A percentile compares a stretch with the other conserved stretches of the same genome.
Evolutionary conservation across 2,888 invertebrate genomes (phyloP).

Genomic region (Trachelus iudaicus): DNA sequence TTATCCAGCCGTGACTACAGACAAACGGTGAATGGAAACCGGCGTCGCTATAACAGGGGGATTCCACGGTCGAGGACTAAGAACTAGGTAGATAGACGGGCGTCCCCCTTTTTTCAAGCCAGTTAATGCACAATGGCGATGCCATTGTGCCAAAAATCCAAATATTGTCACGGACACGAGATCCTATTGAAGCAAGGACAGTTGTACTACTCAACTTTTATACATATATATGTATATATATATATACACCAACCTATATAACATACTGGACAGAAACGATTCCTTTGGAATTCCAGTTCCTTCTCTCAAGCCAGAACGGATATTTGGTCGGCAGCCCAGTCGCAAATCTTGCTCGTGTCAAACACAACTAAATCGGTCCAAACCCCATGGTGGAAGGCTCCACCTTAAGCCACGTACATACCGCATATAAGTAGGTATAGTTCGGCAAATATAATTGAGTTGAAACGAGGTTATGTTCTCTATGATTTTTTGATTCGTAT

Average conservation of each 20-base stretch:
- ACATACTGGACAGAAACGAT: neutral
- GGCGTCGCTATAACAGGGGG: too few species aligned
- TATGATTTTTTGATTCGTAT: neutral
- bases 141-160: conserved; percentile 37
- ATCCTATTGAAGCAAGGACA: conserved; percentile 12
- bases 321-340: conserved; percentile 42
- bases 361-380: conserved; percentile 29
- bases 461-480: neutral
- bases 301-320: conserved; percentile 24
- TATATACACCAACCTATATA: neutral
- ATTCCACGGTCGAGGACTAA: conserved; percentile 23
- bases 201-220: neutral
- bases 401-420: neutral
- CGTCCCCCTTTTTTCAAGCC: conserved; percentile 14
- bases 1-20: too few species aligned
- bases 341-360: conserved; percentile 46
- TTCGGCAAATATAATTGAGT: neutral
- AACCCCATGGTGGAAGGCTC: neutral
- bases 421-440: neutral
- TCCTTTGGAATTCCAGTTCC: conserved; percentile 1
- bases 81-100: conserved; percentile 5
- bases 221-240: conserved; percentile 4
- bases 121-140: conserved; percentile 24
- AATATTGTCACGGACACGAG: conserved; percentile 61
- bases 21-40: too few species aligned